A percentile compares a stretch with the other conserved stretches of the same genome.
Conservation (phyloP, 2,888 invertebrate genomes). For the Rhodophaea formosa region DNA sequence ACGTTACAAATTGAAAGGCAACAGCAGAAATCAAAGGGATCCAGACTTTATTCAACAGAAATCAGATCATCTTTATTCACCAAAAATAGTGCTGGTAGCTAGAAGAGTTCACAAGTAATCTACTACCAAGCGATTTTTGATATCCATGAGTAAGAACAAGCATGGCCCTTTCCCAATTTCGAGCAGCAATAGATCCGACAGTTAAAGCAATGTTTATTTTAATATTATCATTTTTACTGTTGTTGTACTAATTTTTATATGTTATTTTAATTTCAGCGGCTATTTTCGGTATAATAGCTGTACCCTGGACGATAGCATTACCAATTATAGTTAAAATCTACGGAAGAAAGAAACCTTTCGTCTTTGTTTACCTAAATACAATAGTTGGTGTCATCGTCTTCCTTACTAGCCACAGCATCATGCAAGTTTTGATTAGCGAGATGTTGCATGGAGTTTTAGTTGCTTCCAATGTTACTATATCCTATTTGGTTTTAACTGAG, state of each 20-base stretch:
- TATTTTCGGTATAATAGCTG: constrained; percentile 24
- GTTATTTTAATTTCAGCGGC: constrained; percentile 31
- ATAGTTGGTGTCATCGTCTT: constrained; percentile 18
- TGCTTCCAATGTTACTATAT: neutral
- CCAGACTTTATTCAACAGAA: too few species aligned
- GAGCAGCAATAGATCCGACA: neutral
- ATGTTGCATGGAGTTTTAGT: neutral
- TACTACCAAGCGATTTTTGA: too few species aligned
- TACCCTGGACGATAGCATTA: constrained; percentile 27
- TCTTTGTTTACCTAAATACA: constrained; percentile 18
- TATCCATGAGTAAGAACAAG: too few species aligned
- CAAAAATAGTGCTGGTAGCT: too few species aligned
- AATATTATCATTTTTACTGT: neutral
- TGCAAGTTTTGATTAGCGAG: neutral
- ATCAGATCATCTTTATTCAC: too few species aligned
- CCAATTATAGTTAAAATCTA: constrained; percentile 23
- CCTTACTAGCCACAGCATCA: neutral
- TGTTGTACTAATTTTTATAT: too few species aligned
- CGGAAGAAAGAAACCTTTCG: constrained; percentile 29
- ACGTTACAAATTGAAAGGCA: too few species aligned
- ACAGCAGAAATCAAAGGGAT: too few species aligned
- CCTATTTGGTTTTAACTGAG: constrained; percentile 23
- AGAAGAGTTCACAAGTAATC: too few species aligned
- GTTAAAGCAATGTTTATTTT: neutral
- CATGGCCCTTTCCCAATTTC: too few species aligned